A percentile compares a stretch with the other conserved stretches of the same genome.
Conservation (phyloP, 2,888 invertebrate genomes). For the Drosophila silvestris region DNA sequence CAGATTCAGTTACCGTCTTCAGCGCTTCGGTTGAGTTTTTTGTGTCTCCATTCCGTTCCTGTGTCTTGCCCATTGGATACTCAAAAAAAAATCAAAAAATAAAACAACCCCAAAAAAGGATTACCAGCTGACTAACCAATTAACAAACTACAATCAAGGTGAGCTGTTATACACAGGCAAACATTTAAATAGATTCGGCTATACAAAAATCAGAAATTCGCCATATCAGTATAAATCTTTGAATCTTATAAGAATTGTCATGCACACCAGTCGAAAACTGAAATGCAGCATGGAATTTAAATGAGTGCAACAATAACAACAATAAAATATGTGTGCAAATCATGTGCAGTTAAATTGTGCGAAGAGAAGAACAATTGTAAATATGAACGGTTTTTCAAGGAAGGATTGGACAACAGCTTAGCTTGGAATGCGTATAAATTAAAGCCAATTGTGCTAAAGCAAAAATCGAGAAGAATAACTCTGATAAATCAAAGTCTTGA, state of each 20-base stretch:
- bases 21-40: constrained; percentile 71
- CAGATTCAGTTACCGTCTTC: constrained; percentile 83
- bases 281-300: constrained; percentile 62
- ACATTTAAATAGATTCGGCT: constrained; percentile 10
- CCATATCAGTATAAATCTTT: constrained; percentile 22
- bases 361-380: constrained; percentile 32
- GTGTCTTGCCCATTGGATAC: constrained; percentile 58
- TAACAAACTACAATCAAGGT: constrained; percentile 58
- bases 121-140: constrained; percentile 64
- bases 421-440: constrained; percentile 18
- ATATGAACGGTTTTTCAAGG: constrained; percentile 15
- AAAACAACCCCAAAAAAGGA: constrained; percentile 47
- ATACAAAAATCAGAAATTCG: constrained; percentile 8
- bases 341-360: constrained; percentile 51
- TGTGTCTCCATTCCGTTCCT: constrained; percentile 35
- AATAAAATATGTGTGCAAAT: constrained; percentile 54
- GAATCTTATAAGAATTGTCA: constrained; percentile 27
- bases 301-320: constrained; percentile 54
- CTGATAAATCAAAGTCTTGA: background rate
- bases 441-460: constrained; percentile 4
- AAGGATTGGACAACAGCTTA: background rate
- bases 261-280: constrained; percentile 5
- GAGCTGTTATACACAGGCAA: constrained; percentile 43
- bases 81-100: background rate
- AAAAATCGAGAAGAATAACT: constrained; percentile 23